phyloP scores from a whole-genome alignment of 2,797 vertebrate genomes.

The Microhierax caerulescens region DNA sequence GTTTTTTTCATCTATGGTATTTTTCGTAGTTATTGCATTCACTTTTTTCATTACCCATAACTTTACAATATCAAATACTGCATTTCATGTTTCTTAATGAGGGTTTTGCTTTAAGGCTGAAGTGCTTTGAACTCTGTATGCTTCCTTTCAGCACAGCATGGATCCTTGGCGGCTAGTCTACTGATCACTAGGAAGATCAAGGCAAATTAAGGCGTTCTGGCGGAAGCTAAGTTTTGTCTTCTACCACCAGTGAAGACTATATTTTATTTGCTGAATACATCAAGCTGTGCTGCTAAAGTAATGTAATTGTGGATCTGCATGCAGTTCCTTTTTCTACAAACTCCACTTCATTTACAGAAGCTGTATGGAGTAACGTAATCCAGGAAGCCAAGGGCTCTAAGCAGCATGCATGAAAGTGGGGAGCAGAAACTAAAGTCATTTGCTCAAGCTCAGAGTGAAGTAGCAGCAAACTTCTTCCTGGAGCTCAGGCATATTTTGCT shows the following conservation, averaged over 20 bases:
- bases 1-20: background rate
- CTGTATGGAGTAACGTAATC: background rate
- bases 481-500: background rate
- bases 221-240: constrained; percentile 55
- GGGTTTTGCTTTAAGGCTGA: constrained; percentile 46
- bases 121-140: constrained; percentile 52
- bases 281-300: constrained; percentile 53
- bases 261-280: constrained; percentile 59
- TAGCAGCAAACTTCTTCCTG: background rate
- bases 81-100: constrained; percentile 64
- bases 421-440: background rate
- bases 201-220: constrained; percentile 50
- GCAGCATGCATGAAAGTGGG: background rate
- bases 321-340: background rate
- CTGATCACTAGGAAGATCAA: constrained; percentile 24
- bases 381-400: background rate
- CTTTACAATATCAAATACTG: constrained; percentile 1
- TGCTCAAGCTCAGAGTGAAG: background rate
- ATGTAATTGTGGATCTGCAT: constrained; percentile 18
- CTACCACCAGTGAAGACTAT: constrained; percentile 28
- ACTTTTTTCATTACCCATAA: background rate
- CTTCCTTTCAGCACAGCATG: constrained; percentile 59
- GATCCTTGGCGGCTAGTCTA: background rate
- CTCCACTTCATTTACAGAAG: background rate
- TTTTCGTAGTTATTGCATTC: constrained; percentile 11